Evolutionary conservation across 2,797 vertebrate genomes (phyloP).

Genomic region (Esox lucius): DNA sequence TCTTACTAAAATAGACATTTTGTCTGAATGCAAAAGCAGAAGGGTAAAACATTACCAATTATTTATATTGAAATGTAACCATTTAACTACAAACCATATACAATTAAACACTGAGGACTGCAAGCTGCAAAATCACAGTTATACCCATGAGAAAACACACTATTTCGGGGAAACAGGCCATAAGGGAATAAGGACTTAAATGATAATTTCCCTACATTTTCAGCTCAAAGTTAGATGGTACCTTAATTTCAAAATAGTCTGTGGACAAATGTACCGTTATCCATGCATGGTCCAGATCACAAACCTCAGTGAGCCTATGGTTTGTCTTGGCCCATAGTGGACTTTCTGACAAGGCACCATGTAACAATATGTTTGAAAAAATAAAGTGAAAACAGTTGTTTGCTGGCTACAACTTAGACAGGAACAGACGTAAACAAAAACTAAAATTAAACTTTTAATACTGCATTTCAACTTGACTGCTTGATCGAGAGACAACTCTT

Average conservation of each 20-base stretch:
- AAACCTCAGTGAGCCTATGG: no score
- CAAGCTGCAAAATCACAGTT: not conserved
- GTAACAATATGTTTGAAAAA: no score
- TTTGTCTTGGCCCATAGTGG: no score
- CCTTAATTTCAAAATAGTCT: no score
- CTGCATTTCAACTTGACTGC: not conserved
- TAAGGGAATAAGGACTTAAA: not conserved
- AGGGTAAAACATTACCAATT: conserved; percentile 9
- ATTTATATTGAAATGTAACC: conserved; percentile 28
- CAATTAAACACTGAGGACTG: not conserved
- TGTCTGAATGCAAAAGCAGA: not conserved
- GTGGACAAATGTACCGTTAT: no score
- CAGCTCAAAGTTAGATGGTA: no score
- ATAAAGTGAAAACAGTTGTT: not conserved
- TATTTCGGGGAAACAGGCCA: not conserved
- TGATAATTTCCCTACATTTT: no score
- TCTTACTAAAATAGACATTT: conserved; percentile 11
- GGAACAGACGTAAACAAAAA: not conserved
- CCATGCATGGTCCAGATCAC: no score
- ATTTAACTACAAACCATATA: not conserved
- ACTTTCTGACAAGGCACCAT: no score
- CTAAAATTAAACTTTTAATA: not conserved
- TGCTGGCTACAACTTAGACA: not conserved
- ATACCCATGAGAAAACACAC: not conserved
- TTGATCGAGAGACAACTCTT: not conserved